These are phyloP conservation scores for Chiloscyllium plagiosum DNA, from an alignment of 2,113 vertebrate genomes.

Conservation along the genomic window DNA sequence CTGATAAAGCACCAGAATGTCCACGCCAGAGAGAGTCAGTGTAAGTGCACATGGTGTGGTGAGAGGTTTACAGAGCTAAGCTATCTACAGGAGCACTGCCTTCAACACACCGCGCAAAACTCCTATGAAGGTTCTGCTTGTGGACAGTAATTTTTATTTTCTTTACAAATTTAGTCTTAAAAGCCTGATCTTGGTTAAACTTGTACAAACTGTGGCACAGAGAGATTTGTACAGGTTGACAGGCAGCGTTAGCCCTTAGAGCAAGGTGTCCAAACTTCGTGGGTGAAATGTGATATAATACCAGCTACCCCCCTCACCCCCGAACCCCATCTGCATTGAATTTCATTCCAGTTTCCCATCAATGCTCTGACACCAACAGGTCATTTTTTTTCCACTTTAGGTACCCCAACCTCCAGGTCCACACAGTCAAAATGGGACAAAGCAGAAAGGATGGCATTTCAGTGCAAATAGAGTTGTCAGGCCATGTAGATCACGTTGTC, in stretches of 20 bases:
- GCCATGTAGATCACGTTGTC: not conserved
- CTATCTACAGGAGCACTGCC: conserved; percentile 88
- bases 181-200: conserved; percentile 7
- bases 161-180: not conserved
- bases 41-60: conserved; percentile 95
- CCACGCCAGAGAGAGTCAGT: conserved; percentile 89
- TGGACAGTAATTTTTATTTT: conserved; percentile 31
- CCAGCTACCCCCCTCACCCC: not conserved
- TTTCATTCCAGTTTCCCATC: not conserved
- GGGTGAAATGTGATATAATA: not conserved
- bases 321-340: not conserved
- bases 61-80: conserved; percentile 89
- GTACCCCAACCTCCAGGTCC: not conserved
- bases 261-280: not conserved
- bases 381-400: not conserved
- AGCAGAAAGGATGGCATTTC: not conserved
- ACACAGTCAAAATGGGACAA: not conserved
- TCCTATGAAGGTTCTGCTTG: conserved; percentile 36
- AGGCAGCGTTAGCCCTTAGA: not conserved
- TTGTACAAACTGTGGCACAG: conserved; percentile 30
- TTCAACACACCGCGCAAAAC: conserved; percentile 78
- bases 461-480: not conserved
- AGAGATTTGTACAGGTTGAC: not conserved
- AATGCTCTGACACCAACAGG: not conserved
- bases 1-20: conserved; percentile 90